These are phyloP conservation scores for Choloepus didactylus DNA, from an alignment of 2,797 vertebrate genomes.

Conservation along the genomic window DNA sequence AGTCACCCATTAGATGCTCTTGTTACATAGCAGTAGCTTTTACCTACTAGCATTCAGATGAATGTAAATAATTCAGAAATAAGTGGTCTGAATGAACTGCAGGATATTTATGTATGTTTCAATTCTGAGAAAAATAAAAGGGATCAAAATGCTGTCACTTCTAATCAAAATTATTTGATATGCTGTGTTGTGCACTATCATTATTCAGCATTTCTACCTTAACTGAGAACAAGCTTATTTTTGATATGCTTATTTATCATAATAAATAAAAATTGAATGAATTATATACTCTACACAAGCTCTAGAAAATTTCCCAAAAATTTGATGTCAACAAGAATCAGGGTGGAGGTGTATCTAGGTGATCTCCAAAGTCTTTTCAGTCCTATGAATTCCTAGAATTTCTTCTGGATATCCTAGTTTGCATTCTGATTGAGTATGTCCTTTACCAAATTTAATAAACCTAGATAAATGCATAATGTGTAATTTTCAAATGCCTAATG, in stretches of 20 bases:
- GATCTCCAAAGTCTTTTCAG: not conserved
- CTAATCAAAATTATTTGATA: slow-evolving; percentile 64
- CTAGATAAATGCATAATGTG: slow-evolving; percentile 12
- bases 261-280: slow-evolving; percentile 34
- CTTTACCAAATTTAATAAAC: slow-evolving; percentile 23
- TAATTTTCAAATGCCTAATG: not conserved
- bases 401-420: not conserved
- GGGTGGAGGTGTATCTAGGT: not conserved
- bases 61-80: slow-evolving; percentile 39
- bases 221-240: not conserved
- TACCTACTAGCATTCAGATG: not conserved
- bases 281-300: not conserved
- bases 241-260: slow-evolving; percentile 28
- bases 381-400: not conserved
- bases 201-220: slow-evolving; percentile 1
- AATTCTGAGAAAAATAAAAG: slow-evolving; percentile 45
- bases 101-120: slow-evolving; percentile 1
- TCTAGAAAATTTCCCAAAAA: slow-evolving; percentile 51
- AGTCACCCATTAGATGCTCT: slow-evolving; percentile 21
- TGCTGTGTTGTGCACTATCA: not conserved
- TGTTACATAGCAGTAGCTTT: slow-evolving; percentile 33
- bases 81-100: slow-evolving; percentile 53
- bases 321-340: not conserved
- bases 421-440: not conserved
- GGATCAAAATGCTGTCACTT: slow-evolving; percentile 16